phyloP scores from a whole-genome alignment of 2,113 vertebrate species.

The Circaetus cinerascens region DNA sequence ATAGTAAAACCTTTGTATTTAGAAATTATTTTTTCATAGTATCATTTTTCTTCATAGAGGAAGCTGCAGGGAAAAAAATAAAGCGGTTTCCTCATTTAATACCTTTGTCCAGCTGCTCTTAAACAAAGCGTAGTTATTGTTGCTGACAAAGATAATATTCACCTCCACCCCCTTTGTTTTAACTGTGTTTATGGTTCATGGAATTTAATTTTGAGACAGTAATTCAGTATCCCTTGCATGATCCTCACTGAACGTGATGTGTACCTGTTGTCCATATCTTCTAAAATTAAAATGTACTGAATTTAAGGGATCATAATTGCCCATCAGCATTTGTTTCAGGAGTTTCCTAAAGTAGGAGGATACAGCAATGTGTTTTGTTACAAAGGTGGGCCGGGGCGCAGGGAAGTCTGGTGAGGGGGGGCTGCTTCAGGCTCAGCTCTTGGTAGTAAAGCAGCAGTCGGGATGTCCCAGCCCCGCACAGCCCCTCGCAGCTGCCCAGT shows the following conservation, averaged over 20 bases:
- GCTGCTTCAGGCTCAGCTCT: neutral
- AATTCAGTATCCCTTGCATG: neutral
- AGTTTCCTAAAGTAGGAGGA: neutral
- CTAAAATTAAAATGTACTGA: neutral
- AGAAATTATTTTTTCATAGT: neutral
- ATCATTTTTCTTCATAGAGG: neutral
- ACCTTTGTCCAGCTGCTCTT: neutral
- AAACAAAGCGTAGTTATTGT: neutral
- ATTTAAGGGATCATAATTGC: neutral
- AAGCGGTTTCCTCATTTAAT: neutral
- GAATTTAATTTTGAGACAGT: neutral
- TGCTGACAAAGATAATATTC: neutral
- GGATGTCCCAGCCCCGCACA: neutral
- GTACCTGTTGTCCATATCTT: neutral
- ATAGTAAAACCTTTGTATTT: neutral
- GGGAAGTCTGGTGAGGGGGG: rapidly evolving
- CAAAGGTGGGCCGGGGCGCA: neutral
- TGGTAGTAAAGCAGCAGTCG: rapidly evolving
- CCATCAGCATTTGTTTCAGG: neutral
- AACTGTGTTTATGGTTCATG: neutral
- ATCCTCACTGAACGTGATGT: neutral
- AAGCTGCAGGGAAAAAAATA: neutral
- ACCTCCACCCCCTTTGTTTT: neutral
- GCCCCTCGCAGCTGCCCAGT: neutral
- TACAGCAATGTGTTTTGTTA: neutral